phyloP scores from a whole-genome alignment of 2,113 vertebrate genomes.

The Laticauda laticaudata region DNA sequence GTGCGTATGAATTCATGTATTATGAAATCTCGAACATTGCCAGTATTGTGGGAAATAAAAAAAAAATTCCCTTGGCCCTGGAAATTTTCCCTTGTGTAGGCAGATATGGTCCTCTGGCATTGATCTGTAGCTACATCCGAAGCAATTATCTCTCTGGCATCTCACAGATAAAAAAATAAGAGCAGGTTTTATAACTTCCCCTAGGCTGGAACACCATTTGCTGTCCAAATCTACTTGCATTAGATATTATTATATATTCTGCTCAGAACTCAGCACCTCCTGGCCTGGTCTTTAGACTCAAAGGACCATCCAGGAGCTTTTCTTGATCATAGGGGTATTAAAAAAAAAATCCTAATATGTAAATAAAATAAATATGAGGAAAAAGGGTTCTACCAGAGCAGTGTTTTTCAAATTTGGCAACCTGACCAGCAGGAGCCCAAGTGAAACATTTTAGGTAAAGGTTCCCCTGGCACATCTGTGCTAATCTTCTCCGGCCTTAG shows the following conservation, averaged over 20 bases:
- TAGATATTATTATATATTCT: not conserved
- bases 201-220: not conserved
- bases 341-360: not conserved
- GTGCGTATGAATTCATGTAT: conserved; percentile 79
- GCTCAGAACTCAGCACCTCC: not conserved
- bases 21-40: not conserved
- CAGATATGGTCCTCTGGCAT: no score
- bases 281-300: not conserved
- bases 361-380: not conserved
- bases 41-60: not conserved
- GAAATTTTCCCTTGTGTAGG: not conserved
- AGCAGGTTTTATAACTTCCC: not conserved
- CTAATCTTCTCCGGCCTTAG: no score
- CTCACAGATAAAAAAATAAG: not conserved
- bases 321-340: not conserved
- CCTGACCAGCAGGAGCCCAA: not conserved
- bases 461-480: no score
- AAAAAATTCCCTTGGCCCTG: not conserved
- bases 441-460: no score
- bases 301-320: not conserved
- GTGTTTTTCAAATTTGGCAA: not conserved
- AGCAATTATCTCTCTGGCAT: not conserved
- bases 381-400: not conserved
- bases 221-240: not conserved
- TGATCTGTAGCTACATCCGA: not conserved